These are phyloP conservation scores for Ficedula albicollis DNA, from an alignment of 2,797 vertebrate species.

Conservation along the genomic window DNA sequence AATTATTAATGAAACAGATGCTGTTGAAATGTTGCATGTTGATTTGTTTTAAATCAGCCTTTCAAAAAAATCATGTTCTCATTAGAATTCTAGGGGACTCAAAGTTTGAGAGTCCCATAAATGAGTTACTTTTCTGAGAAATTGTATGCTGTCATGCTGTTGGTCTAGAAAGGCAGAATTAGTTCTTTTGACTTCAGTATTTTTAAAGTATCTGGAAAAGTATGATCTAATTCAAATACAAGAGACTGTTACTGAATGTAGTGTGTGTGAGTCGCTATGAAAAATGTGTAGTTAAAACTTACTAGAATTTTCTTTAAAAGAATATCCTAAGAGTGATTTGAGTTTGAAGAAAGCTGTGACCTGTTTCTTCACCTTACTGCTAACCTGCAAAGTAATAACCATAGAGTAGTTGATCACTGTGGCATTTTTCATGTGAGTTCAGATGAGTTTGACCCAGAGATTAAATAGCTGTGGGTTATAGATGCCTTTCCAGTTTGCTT, in stretches of 20 bases:
- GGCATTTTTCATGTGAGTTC: background rate
- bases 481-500: background rate
- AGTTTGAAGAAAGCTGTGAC: background rate
- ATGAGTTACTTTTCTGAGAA: background rate
- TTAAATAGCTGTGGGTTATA: background rate
- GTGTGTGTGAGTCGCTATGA: background rate
- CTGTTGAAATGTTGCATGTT: background rate
- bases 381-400: background rate
- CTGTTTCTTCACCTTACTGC: background rate
- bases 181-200: background rate
- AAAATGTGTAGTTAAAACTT: background rate
- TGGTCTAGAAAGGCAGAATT: background rate
- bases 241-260: background rate
- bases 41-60: background rate
- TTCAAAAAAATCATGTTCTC: background rate
- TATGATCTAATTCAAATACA: background rate
- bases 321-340: background rate
- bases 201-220: background rate
- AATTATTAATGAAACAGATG: background rate
- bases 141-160: background rate
- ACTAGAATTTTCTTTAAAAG: background rate
- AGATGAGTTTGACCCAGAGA: background rate
- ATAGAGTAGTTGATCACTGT: background rate
- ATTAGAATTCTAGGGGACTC: background rate
- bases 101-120: background rate